Conservation (phyloP, 2,113 vertebrate species). For the Triplophysa rosa region DNA sequence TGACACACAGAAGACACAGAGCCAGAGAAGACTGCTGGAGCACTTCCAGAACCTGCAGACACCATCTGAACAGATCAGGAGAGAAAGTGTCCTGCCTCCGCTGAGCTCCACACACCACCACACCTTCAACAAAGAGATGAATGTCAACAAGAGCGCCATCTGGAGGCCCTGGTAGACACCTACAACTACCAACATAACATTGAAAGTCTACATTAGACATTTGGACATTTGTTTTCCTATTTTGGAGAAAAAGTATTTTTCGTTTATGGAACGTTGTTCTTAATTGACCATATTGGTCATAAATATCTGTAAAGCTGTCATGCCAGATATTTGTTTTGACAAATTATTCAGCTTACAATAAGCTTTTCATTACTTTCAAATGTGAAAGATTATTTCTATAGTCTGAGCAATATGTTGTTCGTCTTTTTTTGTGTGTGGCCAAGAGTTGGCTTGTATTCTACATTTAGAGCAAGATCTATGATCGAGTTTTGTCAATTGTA, state of each 20-base stretch:
- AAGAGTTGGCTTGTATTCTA: background rate
- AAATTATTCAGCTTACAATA: background rate
- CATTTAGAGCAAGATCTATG: background rate
- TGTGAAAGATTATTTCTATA: background rate
- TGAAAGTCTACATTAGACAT: background rate
- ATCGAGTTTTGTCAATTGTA: conserved; percentile 8
- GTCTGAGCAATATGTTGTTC: conserved; percentile 4
- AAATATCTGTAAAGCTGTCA: background rate
- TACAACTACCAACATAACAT: background rate
- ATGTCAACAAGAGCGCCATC: conserved; percentile 47
- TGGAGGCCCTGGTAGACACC: conserved; percentile 70
- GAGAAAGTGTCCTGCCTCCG: background rate
- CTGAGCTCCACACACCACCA: conserved; percentile 32
- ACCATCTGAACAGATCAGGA: no score
- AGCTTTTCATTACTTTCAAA: background rate
- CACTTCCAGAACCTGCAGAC: conserved; percentile 41
- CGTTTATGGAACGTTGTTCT: no score
- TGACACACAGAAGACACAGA: conserved; percentile 38
- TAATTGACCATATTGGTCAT: no score
- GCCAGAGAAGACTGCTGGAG: background rate
- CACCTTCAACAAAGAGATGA: conserved; percentile 60
- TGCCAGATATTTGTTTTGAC: background rate
- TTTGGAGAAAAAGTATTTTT: background rate
- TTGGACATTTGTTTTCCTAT: background rate
- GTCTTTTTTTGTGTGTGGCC: background rate